These are phyloP conservation scores for Zaprionus taronus DNA, from an alignment of 1,140 invertebrate species.

Conservation along the genomic window DNA sequence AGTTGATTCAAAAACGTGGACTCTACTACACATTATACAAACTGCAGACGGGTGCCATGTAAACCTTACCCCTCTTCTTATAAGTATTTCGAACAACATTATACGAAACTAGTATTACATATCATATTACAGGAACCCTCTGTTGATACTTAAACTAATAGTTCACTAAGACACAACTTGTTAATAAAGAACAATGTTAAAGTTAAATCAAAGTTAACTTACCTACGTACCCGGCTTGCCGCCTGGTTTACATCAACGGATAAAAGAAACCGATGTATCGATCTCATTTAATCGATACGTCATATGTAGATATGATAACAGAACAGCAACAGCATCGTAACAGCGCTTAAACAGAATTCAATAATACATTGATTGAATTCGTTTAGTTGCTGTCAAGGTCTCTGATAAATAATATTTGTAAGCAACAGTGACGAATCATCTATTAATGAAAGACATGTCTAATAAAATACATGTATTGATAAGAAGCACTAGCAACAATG, in stretches of 20 bases:
- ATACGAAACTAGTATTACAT: slow-evolving; percentile 44
- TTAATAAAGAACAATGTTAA: slow-evolving; percentile 18
- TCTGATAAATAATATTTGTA: not conserved
- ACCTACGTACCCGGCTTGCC: too few species aligned
- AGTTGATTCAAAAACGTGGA: slow-evolving; percentile 87
- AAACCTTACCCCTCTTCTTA: not conserved
- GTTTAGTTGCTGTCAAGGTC: not conserved
- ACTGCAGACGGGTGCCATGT: slow-evolving; percentile 84
- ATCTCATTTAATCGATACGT: too few species aligned
- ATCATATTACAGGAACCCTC: slow-evolving; percentile 27
- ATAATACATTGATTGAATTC: not conserved
- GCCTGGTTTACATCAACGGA: not conserved
- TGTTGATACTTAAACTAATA: not conserved
- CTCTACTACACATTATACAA: slow-evolving; percentile 90
- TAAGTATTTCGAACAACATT: slow-evolving; percentile 78
- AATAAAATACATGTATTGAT: not conserved
- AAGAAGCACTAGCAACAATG: not conserved
- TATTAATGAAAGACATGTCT: not conserved
- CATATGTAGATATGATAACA: not conserved
- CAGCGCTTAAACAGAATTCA: not conserved
- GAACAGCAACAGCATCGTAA: not conserved
- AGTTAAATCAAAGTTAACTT: not conserved
- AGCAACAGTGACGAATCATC: not conserved
- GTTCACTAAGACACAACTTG: not conserved
- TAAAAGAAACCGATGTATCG: not conserved